A percentile compares a stretch with the other conserved stretches of the same genome.
Evolutionary conservation across 2,113 vertebrate species (phyloP).

Genomic region (Hiodon tergisus): DNA sequence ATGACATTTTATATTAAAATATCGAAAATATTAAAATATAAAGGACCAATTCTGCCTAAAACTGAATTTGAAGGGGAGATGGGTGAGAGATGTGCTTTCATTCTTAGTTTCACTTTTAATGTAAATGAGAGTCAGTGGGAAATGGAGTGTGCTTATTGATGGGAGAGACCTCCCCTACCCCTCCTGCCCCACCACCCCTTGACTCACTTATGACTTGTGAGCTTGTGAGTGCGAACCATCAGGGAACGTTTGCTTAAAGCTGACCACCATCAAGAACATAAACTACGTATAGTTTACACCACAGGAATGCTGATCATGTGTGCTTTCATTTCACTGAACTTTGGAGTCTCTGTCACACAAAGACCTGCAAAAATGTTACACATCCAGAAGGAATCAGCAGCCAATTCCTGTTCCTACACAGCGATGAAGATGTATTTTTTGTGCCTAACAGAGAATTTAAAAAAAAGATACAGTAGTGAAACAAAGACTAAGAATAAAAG

Average conservation of each 20-base stretch:
- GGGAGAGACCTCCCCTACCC: neutral
- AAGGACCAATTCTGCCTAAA: neutral
- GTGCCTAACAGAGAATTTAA: neutral
- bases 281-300: no score
- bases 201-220: no score
- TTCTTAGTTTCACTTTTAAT: neutral
- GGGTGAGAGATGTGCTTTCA: neutral
- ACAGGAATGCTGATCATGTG: neutral
- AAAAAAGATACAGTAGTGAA: neutral
- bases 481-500: neutral
- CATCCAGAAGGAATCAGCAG: no score
- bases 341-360: no score
- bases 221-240: no score
- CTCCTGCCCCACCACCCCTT: neutral
- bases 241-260: no score
- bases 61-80: neutral
- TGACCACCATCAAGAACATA: no score
- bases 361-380: no score
- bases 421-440: neutral
- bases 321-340: no score
- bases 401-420: no score
- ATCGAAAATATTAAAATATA: conserved; percentile 19
- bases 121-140: neutral
- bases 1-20: conserved; percentile 21
- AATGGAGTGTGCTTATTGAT: neutral